Evolutionary conservation across 2,888 invertebrate species (phyloP), one percentile per base, ranked within the genome.

Genomic region (Lingula anatina): DNA sequence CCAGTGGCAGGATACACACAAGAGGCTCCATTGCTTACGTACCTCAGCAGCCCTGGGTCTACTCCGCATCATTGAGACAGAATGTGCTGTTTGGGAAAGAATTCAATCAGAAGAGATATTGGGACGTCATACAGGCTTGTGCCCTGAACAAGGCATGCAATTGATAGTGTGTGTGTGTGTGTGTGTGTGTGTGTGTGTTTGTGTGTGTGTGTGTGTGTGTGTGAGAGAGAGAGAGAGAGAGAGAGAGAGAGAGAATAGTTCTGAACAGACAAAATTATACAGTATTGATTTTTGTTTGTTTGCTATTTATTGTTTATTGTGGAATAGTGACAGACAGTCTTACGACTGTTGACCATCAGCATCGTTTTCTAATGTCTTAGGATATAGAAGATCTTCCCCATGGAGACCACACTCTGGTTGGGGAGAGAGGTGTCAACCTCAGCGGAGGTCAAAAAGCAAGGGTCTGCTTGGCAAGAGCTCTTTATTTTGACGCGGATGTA

Each of bases 1-100:
- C 38, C 5, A 47, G 54, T 15, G 89, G 90, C 0, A 79, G 78
- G 0, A 68, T 88, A 44, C 80, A 81, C 1, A 73, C 87, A n/a
- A 81, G 81, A 1, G 89, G 89, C 3, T 72, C 63, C 1, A 77
- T 84, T 4, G 78, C 80, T 0, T 90, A 88, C 69, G 85, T 86
- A 1, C 83, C 87, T 43, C 89, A 90, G 76, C 86, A 89, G 61
- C 85, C 90, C 0, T 91, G 90, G 90, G 80, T 85, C 27, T 80
- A 84, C 61, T 82, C 83, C 41, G 83, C 82, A 1, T 88, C 89
- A 53, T 86, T 97, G 0, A 82, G 90, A 9, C 92, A 95, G 67
- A 97, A 97, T 75, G 90, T 97, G 56, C 76, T 93, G 1, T 96
- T 97, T 76, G 95, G 94, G 0, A 83, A 83, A 65, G 80, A 83